These are phyloP conservation scores for Moxostoma hubbsi DNA, from an alignment of 2,797 vertebrate genomes.

Conservation along the genomic window DNA sequence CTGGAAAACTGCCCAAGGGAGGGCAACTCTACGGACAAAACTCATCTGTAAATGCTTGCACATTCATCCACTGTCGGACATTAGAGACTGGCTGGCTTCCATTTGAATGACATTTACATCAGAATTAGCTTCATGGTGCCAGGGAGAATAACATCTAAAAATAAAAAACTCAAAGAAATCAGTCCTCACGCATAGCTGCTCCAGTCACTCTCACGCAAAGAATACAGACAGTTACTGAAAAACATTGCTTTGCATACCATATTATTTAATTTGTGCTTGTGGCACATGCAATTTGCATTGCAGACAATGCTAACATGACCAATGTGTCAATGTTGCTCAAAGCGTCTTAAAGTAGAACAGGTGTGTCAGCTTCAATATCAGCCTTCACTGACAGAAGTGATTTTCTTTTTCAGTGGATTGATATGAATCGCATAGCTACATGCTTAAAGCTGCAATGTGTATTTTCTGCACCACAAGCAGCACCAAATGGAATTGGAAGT, in stretches of 20 bases:
- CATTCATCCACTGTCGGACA: constrained; percentile 55
- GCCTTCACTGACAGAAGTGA: too few species aligned
- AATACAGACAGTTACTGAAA: constrained; percentile 48
- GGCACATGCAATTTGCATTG: constrained; percentile 49
- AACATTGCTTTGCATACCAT: constrained; percentile 29
- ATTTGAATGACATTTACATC: constrained; percentile 72
- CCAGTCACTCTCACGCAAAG: constrained; percentile 39
- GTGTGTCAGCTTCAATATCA: neutral
- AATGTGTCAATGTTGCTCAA: neutral
- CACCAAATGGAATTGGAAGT: too few species aligned
- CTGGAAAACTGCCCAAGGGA: constrained; percentile 45
- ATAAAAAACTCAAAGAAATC: constrained; percentile 39
- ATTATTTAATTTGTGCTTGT: constrained; percentile 36
- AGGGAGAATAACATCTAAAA: constrained; percentile 30
- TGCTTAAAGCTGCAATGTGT: too few species aligned
- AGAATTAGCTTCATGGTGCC: constrained; percentile 64
- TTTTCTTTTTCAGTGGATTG: too few species aligned
- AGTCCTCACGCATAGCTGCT: constrained; percentile 52
- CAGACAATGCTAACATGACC: constrained; percentile 11
- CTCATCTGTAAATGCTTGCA: constrained; percentile 66
- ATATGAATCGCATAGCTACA: too few species aligned
- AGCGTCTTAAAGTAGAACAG: neutral
- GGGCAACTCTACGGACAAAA: constrained; percentile 48
- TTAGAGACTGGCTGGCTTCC: constrained; percentile 51
- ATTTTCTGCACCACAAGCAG: too few species aligned